These are phyloP conservation scores for Brachirus orientalis DNA, from an alignment of 2,113 vertebrate species.

Conservation along the genomic window DNA sequence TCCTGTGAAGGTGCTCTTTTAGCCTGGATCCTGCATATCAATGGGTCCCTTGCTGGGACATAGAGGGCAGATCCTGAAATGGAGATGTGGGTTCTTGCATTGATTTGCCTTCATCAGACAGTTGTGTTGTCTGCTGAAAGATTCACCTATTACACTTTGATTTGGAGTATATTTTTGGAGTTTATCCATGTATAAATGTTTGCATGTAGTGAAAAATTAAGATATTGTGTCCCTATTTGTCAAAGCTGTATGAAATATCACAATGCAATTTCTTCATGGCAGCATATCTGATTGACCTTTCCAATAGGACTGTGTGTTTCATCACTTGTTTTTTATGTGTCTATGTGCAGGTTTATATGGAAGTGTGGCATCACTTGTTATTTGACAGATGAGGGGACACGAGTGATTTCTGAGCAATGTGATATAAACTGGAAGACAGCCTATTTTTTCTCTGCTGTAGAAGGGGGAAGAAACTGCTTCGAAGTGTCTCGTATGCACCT, in stretches of 20 bases:
- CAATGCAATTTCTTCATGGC: constrained; percentile 46
- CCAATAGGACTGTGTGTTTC: constrained; percentile 5
- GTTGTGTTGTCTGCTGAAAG: too few species aligned
- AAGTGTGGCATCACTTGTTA: constrained; percentile 35
- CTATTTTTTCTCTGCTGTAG: constrained; percentile 37
- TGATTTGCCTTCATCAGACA: constrained; percentile 6
- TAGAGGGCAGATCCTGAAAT: constrained; percentile 13
- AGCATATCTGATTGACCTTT: constrained; percentile 67
- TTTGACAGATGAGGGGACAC: constrained; percentile 53
- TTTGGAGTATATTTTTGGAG: constrained; percentile 14
- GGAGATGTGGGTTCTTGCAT: constrained; percentile 23
- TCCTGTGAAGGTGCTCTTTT: constrained; percentile 64
- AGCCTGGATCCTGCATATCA: constrained; percentile 70
- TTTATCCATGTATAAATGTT: constrained; percentile 22
- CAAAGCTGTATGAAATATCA: constrained; percentile 56
- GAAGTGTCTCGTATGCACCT: too few species aligned
- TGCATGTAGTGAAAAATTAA: constrained; percentile 48
- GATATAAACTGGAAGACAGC: constrained; percentile 52
- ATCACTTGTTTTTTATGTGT: constrained; percentile 4
- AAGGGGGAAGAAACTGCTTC: too few species aligned
- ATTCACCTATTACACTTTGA: too few species aligned
- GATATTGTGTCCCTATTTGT: constrained; percentile 57
- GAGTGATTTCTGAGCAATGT: constrained; percentile 53
- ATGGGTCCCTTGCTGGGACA: constrained; percentile 50
- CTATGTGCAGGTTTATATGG: constrained; percentile 39